Percentiles rank a stretch among this genome's conserved stretches.
phyloP scores from a whole-genome alignment of 1,140 invertebrate species.

The Formica exsecta region DNA sequence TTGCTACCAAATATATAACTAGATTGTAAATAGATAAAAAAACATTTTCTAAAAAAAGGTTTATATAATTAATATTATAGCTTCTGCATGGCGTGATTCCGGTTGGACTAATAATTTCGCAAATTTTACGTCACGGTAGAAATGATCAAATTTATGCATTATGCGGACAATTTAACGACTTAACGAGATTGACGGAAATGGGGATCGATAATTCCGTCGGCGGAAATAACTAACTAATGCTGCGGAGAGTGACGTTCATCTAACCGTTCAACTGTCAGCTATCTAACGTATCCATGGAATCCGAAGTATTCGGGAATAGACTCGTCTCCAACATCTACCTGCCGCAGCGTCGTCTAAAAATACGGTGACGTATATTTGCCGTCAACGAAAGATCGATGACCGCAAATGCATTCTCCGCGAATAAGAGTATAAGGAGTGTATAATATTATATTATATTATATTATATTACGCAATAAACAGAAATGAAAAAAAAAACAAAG shows the following conservation, averaged over 20 bases:
- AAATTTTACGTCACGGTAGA: neutral
- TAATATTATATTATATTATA: too few relatives aligned
- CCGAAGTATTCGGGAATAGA: conserved; percentile 72
- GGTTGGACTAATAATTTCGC: conserved; percentile 2
- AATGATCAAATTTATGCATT: conserved; percentile 29
- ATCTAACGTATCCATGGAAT: conserved; percentile 63
- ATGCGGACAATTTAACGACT: conserved; percentile 36
- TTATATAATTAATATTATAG: neutral
- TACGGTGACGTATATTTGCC: conserved; percentile 61
- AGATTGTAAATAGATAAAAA: neutral
- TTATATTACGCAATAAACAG: neutral
- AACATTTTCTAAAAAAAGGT: neutral
- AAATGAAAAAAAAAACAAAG: neutral
- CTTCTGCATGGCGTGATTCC: neutral
- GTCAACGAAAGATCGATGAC: conserved; percentile 47
- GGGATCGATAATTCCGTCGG: conserved; percentile 48
- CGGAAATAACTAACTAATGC: conserved; percentile 67
- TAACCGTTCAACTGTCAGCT: conserved; percentile 54
- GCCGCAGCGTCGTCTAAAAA: conserved; percentile 76
- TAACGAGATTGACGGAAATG: conserved; percentile 24
- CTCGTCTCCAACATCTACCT: conserved; percentile 73
- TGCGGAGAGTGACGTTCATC: conserved; percentile 29
- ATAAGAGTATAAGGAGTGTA: neutral
- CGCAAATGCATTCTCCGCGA: conserved; percentile 5
- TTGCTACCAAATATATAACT: neutral